These are phyloP conservation scores for Cantharis rufa DNA, from an alignment of 2,888 invertebrate species.

Conservation along the genomic window DNA sequence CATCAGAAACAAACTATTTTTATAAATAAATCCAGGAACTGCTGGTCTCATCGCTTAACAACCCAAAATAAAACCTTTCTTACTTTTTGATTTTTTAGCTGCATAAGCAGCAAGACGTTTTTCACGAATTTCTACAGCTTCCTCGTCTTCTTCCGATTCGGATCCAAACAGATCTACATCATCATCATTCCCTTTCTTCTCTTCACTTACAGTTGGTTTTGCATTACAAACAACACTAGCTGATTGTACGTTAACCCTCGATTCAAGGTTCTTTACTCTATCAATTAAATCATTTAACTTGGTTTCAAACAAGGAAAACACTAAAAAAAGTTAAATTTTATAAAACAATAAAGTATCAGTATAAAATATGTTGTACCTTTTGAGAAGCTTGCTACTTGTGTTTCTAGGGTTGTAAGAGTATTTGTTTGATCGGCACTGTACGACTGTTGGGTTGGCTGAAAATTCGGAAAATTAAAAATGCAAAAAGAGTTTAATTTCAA, in stretches of 20 bases:
- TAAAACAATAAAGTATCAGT: not conserved
- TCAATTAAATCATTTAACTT: slow-evolving; percentile 30
- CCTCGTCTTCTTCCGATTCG: slow-evolving; percentile 78
- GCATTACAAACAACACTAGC: not conserved
- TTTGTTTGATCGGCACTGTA: not conserved
- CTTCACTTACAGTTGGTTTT: slow-evolving; percentile 36
- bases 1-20: no score
- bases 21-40: no score
- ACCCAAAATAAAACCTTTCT: not conserved
- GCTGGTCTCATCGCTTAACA: no score
- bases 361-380: not conserved
- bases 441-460: not conserved
- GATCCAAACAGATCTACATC: slow-evolving; percentile 83
- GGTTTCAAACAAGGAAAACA: not conserved
- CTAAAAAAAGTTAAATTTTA: not conserved
- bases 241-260: slow-evolving; percentile 29
- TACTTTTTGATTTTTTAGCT: slow-evolving; percentile 89
- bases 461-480: not conserved
- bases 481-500: not conserved
- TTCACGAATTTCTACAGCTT: slow-evolving; percentile 75
- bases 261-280: slow-evolving; percentile 40
- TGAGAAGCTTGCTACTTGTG: not conserved
- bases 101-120: slow-evolving; percentile 87
- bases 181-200: slow-evolving; percentile 64
- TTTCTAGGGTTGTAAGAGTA: not conserved